phyloP scores from a whole-genome alignment of 2,888 invertebrate species.

The Hypsopygia costalis region DNA sequence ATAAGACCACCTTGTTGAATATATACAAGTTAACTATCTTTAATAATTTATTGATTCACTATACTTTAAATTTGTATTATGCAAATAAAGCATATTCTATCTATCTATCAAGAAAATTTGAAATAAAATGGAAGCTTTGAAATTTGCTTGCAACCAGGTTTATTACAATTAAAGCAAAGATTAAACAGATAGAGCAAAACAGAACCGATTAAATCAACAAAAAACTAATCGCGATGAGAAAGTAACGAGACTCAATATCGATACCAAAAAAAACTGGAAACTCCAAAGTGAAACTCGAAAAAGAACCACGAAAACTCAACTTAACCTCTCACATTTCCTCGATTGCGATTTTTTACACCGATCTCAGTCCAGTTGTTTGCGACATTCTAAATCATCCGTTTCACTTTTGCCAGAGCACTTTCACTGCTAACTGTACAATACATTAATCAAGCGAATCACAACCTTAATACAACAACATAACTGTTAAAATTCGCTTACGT shows the following conservation, averaged over 20 bases:
- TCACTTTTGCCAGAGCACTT: slow-evolving; percentile 74
- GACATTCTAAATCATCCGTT: slow-evolving; percentile 63
- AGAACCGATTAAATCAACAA: no score
- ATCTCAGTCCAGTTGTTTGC: slow-evolving; percentile 50
- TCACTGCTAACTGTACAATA: slow-evolving; percentile 69
- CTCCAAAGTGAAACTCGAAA: not conserved
- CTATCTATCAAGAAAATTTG: no score
- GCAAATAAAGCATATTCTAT: no score
- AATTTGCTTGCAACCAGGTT: no score
- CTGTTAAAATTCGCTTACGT: slow-evolving; percentile 8
- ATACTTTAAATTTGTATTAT: no score
- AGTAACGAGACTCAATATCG: not conserved
- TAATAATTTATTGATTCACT: no score
- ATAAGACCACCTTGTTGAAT: no score
- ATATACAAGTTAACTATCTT: no score
- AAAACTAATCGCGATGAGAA: not conserved
- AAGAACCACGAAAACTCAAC: slow-evolving; percentile 21
- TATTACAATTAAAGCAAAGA: no score
- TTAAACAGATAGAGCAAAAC: no score
- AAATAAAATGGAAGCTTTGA: no score
- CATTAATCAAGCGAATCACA: slow-evolving; percentile 32
- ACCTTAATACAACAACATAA: slow-evolving; percentile 27
- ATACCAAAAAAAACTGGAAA: not conserved
- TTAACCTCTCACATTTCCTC: slow-evolving; percentile 53
- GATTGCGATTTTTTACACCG: slow-evolving; percentile 57